These are phyloP conservation scores for Austrolebias charrua DNA, from an alignment of 2,797 vertebrate species.

Conservation along the genomic window DNA sequence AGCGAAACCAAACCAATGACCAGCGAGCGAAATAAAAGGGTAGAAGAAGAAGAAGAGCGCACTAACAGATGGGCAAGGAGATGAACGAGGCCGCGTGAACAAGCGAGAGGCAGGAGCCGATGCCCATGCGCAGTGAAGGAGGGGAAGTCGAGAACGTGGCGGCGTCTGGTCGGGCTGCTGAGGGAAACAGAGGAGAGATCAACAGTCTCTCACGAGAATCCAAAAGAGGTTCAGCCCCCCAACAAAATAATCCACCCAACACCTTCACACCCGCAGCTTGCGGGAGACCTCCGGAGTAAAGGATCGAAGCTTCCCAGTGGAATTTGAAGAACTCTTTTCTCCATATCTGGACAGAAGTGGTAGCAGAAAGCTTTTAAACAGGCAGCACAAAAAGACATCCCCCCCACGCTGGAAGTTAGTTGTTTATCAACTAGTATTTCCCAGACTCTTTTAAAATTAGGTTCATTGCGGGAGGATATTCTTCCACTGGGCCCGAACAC, in stretches of 20 bases:
- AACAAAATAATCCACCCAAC: constrained; percentile 60
- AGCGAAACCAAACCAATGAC: constrained; percentile 90
- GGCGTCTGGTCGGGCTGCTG: constrained; percentile 82
- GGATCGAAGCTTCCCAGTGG: constrained; percentile 41
- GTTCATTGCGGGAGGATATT: constrained; percentile 52
- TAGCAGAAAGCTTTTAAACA: constrained; percentile 36
- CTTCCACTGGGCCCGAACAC: constrained; percentile 46
- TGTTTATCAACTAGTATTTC: constrained; percentile 53
- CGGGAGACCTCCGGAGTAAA: constrained; percentile 44
- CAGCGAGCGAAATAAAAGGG: constrained; percentile 78
- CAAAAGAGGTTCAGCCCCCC: constrained; percentile 70
- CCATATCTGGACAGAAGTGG: constrained; percentile 64
- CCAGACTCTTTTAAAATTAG: constrained; percentile 60
- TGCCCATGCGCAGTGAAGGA: constrained; percentile 66
- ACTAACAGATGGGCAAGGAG: constrained; percentile 77
- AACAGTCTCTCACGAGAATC: constrained; percentile 64
- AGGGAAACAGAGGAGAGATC: constrained; percentile 68
- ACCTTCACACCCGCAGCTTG: constrained; percentile 65
- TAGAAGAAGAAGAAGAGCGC: constrained; percentile 73
- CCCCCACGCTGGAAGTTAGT: constrained; percentile 81
- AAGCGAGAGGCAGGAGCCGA: constrained; percentile 77
- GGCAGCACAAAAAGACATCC: constrained; percentile 34
- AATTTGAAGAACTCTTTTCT: constrained; percentile 69
- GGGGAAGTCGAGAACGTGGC: constrained; percentile 71
- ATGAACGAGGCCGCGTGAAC: constrained; percentile 69